These are phyloP conservation scores for Sarcophaga bullata DNA, from an alignment of 1,140 invertebrate genomes.

Conservation along the genomic window DNA sequence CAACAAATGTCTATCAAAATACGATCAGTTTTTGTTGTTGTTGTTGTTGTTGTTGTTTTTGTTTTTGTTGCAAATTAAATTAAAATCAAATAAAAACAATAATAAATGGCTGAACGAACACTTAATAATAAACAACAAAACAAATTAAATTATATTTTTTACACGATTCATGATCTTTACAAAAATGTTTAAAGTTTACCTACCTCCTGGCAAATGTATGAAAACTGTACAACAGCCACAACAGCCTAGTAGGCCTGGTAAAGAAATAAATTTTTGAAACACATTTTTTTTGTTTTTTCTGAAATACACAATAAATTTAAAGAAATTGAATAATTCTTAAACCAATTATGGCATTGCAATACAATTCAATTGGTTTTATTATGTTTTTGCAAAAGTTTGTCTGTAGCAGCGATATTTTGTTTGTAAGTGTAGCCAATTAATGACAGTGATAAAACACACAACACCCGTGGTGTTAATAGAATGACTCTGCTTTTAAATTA, in stretches of 20 bases:
- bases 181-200: no score
- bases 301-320: no score
- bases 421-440: not conserved
- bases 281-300: no score
- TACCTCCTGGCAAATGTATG: no score
- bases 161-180: not conserved
- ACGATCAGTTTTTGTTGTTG: no score
- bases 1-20: conserved; percentile 8
- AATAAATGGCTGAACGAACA: not conserved
- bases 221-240: no score
- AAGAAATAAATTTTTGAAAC: no score
- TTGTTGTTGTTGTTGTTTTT: not conserved
- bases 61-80: not conserved
- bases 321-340: no score
- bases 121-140: not conserved
- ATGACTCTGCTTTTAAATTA: not conserved
- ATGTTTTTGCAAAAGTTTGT: no score
- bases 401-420: not conserved
- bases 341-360: no score
- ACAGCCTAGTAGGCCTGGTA: no score
- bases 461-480: not conserved
- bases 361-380: no score
- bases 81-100: conserved; percentile 15
- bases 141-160: not conserved
- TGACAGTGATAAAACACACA: conserved; percentile 15